Conservation (phyloP, 2,113 vertebrate species). For the Ginglymostoma cirratum region DNA sequence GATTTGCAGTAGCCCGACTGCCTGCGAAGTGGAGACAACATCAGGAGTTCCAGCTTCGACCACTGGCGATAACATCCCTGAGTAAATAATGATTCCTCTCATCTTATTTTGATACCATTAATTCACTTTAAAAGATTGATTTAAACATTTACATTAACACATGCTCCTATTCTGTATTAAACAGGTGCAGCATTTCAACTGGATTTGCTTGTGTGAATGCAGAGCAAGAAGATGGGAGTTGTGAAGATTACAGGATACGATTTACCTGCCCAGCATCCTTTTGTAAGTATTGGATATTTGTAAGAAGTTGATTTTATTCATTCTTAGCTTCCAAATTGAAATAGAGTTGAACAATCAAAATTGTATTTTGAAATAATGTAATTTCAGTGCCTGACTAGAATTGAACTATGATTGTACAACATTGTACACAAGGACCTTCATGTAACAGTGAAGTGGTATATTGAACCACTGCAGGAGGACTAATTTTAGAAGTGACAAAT, state of each 20-base stretch:
- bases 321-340: not conserved
- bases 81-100: not conserved
- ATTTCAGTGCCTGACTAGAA: not conserved
- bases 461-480: no score
- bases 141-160: not conserved
- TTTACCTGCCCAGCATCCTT: constrained; percentile 42
- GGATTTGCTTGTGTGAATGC: constrained; percentile 49
- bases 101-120: not conserved
- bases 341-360: not conserved
- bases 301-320: not conserved
- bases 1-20: constrained; percentile 46
- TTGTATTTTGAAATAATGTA: not conserved
- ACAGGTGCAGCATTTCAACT: constrained; percentile 11
- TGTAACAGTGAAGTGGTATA: no score
- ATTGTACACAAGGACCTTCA: no score
- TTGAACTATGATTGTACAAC: no score
- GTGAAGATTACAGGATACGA: constrained; percentile 44
- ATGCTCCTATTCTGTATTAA: constrained; percentile 12
- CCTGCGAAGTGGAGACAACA: constrained; percentile 47
- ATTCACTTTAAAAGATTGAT: not conserved
- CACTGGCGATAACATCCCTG: constrained; percentile 37
- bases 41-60: constrained; percentile 41
- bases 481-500: no score
- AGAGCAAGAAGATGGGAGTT: constrained; percentile 38
- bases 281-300: constrained; percentile 36